Conservation (phyloP, 2,888 invertebrate species). For the Gordius sp. region DNA sequence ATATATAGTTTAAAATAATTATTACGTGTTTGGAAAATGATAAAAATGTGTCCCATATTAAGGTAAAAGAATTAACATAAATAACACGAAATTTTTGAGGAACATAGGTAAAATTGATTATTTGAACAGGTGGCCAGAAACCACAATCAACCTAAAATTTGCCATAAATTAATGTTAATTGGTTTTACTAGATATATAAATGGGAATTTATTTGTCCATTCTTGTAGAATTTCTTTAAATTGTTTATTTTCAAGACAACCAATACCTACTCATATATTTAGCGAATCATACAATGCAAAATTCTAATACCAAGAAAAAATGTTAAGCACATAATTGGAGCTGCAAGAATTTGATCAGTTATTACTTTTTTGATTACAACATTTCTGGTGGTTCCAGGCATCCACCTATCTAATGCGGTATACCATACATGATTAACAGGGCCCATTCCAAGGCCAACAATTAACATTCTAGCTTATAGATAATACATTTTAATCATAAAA, state of each 20-base stretch:
- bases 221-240: background rate
- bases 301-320: slow-evolving; percentile 11
- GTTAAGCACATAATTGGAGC: slow-evolving; percentile 4
- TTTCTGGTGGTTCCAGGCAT: background rate
- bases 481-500: background rate
- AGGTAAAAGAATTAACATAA: slow-evolving; percentile 12
- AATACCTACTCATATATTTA: background rate
- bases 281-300: background rate
- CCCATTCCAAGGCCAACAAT: slow-evolving; percentile 5
- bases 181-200: background rate
- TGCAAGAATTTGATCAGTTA: slow-evolving; percentile 4
- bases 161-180: background rate
- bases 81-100: slow-evolving; percentile 1
- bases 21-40: slow-evolving; percentile 15
- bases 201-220: slow-evolving; percentile 7
- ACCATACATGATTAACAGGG: slow-evolving; percentile 10
- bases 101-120: slow-evolving; percentile 1
- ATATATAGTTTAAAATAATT: too few relatives aligned
- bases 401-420: background rate
- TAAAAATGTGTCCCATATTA: slow-evolving; percentile 15
- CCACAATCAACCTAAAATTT: slow-evolving; percentile 10
- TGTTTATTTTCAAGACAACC: background rate
- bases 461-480: background rate
- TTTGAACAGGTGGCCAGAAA: slow-evolving; percentile 14
- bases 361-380: background rate